Evolutionary conservation across 2,797 vertebrate species (phyloP).

Genomic region (Pempheris klunzingeri): DNA sequence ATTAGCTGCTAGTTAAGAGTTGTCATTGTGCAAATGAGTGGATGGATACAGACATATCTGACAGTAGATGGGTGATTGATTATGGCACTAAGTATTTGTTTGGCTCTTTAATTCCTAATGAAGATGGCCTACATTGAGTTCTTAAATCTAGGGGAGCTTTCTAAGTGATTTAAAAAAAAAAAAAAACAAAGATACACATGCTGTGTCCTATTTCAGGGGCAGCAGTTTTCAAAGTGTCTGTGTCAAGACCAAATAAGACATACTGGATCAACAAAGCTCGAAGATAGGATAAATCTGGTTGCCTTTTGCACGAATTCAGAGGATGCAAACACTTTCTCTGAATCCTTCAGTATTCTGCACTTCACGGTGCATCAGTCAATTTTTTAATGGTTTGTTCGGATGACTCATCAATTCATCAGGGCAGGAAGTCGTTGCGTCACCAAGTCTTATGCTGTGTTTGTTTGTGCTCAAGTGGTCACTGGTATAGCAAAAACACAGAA

Average conservation of each 20-base stretch:
- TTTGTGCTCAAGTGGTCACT: too few species aligned
- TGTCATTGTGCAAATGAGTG: conserved; percentile 37
- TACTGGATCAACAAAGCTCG: background rate
- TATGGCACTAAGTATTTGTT: conserved; percentile 27
- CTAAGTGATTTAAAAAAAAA: background rate
- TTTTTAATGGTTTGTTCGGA: background rate
- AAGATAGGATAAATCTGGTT: background rate
- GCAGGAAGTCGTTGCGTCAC: too few species aligned
- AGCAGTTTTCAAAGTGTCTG: background rate
- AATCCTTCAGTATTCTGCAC: background rate
- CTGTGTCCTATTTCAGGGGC: background rate
- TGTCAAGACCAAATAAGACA: background rate
- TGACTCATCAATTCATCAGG: too few species aligned
- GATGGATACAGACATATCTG: conserved; percentile 41
- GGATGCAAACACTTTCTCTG: background rate
- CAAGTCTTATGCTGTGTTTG: too few species aligned
- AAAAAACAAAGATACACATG: background rate
- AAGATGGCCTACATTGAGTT: conserved; percentile 36
- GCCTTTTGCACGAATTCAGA: background rate
- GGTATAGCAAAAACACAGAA: too few species aligned
- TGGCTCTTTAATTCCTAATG: conserved; percentile 40
- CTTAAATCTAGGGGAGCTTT: conserved; percentile 1
- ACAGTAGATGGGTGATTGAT: conserved; percentile 51
- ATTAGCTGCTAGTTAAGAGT: conserved; percentile 50
- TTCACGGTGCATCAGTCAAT: background rate